Conservation (phyloP, 2,113 vertebrate species). For the Patagioenas fasciata region DNA sequence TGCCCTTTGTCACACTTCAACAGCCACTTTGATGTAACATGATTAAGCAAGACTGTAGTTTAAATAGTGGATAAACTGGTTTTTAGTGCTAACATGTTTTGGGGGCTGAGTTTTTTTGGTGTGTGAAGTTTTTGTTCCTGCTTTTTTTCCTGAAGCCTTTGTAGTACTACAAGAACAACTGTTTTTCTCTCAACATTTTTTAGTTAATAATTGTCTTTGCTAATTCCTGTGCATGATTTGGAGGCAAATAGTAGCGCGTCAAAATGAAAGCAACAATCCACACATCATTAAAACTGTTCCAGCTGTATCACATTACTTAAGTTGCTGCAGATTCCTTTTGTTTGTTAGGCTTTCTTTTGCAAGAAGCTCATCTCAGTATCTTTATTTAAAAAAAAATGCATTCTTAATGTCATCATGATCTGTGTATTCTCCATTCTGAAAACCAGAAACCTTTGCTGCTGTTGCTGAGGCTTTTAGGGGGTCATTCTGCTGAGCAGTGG, state of each 20-base stretch:
- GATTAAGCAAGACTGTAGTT: constrained; percentile 30
- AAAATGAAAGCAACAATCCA: background rate
- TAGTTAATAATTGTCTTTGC: background rate
- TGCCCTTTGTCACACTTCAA: constrained; percentile 57
- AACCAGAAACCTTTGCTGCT: background rate
- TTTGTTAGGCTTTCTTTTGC: background rate
- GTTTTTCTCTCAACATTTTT: background rate
- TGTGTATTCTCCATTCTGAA: background rate
- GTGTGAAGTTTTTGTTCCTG: background rate
- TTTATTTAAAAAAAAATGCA: background rate
- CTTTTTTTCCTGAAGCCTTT: background rate
- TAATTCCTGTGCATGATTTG: background rate
- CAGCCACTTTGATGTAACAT: background rate
- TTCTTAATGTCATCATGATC: background rate
- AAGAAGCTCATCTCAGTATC: background rate
- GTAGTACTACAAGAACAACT: background rate
- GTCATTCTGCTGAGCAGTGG: background rate
- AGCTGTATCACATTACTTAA: background rate
- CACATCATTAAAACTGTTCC: background rate
- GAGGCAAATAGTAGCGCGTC: background rate
- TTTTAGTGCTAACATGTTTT: background rate
- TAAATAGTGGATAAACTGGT: constrained; percentile 51
- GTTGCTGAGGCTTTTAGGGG: background rate
- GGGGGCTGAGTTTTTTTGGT: background rate
- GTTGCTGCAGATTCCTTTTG: background rate